Conservation (phyloP, 2,113 vertebrate species). For the Patagioenas fasciata region DNA sequence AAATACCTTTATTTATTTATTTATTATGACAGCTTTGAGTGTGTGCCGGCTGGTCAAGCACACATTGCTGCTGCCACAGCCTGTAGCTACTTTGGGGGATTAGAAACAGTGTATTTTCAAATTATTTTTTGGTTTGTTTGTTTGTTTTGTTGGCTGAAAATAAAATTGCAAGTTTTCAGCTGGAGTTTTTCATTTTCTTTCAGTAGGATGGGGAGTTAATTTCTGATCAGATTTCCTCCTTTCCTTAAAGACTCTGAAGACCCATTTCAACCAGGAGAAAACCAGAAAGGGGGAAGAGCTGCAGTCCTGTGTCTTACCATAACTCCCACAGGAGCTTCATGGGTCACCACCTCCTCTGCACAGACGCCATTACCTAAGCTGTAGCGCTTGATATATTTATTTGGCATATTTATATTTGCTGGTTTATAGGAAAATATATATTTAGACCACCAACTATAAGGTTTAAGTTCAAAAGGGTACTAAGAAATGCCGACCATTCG, state of each 20-base stretch:
- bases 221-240: neutral
- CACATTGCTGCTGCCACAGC: neutral
- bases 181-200: neutral
- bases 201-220: neutral
- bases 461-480: neutral
- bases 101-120: neutral
- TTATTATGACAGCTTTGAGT: neutral
- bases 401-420: neutral
- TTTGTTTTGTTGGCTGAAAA: neutral
- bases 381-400: neutral
- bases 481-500: accelerated
- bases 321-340: neutral
- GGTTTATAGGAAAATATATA: neutral
- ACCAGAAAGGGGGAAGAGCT: neutral
- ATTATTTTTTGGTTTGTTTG: neutral
- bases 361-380: neutral
- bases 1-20: neutral
- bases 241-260: neutral
- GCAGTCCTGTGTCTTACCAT: neutral
- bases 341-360: neutral
- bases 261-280: neutral
- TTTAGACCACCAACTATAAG: neutral
- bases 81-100: neutral
- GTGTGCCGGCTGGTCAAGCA: neutral
- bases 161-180: neutral